These are phyloP conservation scores for Acrossocheilus fasciatus DNA, from an alignment of 2,797 vertebrate genomes.

Conservation along the genomic window DNA sequence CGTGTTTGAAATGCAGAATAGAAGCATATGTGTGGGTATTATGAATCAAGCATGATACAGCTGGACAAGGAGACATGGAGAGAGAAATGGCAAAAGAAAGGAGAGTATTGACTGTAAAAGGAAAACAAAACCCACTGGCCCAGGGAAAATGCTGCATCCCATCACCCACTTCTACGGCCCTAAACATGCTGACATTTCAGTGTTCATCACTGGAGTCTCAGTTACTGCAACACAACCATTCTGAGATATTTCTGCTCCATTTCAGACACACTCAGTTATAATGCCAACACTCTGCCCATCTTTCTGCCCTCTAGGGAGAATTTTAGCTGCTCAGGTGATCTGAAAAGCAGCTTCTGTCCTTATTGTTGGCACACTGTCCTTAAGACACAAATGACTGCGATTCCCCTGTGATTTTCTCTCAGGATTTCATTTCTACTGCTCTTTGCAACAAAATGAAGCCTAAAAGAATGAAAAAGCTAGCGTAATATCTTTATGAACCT, in stretches of 20 bases:
- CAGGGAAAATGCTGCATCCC: neutral
- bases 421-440: neutral
- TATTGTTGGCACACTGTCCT: neutral
- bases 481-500: neutral
- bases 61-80: neutral
- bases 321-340: slow-evolving; percentile 25
- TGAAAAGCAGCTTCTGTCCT: slow-evolving; percentile 25
- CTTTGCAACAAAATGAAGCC: neutral
- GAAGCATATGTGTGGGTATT: neutral
- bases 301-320: slow-evolving; percentile 18
- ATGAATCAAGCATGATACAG: slow-evolving; percentile 4
- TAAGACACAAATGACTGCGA: neutral
- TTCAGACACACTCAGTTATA: slow-evolving; percentile 19
- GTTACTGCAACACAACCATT: slow-evolving; percentile 15
- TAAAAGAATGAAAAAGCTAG: neutral
- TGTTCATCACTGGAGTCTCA: slow-evolving; percentile 17
- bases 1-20: neutral
- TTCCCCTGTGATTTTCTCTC: neutral
- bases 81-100: neutral
- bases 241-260: slow-evolving; percentile 30
- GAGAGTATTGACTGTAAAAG: neutral
- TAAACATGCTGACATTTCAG: slow-evolving; percentile 35
- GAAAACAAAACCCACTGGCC: neutral
- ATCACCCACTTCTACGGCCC: neutral
- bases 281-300: neutral